Base-by-base conservation (phyloP, 2,888 invertebrate genomes). In the Oxyscelio sp. region DNA sequence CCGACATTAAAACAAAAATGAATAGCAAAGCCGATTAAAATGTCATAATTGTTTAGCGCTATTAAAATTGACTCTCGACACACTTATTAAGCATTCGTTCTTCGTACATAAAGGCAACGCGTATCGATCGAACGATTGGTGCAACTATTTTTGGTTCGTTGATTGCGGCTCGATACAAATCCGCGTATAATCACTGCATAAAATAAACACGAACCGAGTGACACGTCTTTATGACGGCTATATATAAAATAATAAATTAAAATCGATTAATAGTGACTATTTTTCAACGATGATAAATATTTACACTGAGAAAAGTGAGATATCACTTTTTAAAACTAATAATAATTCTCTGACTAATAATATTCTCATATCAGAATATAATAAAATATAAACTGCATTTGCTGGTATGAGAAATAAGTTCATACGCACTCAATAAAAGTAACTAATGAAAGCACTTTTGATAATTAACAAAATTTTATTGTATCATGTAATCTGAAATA, bases 171-270 rank as follows among this genome's bases (percentile, higher is more conserved):
- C 21, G 21, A 50, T 50, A 19, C 11, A 50, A 50, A 50, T 22
- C 22, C 11, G 6, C 50, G 15, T 54, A 54, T 54, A 54, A 54
- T 54, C 24, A 54, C 27, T 54, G 24, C 15, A 54, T 27, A 54
- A 27, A 54, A 27, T 54, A 54, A 54, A 21, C 27, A 22, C 54
- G 27, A 27, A 54, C n/a, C 5, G 27, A 54, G n/a, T 27, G 27
- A 54, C 54, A 54, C 54, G 27, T 54, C 54, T 54, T 54, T 24
- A 54, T 15, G 13, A 54, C n/a, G 2, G 11, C n/a, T 22, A 9
- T 22, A 54, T 54, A 27, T 54, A 54, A 1, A 50, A 6, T 15
- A 1, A 45, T 21, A 13, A 6, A 22, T 50, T 21, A 50, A 50
- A 22, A 5, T 22, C 19, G 1, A 22, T 13, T 19, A 50, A 22